Evolutionary conservation across 1,140 invertebrate genomes (phyloP), one percentile per base, ranked within the genome.

Genomic region (Macrobrachium nipponense): DNA sequence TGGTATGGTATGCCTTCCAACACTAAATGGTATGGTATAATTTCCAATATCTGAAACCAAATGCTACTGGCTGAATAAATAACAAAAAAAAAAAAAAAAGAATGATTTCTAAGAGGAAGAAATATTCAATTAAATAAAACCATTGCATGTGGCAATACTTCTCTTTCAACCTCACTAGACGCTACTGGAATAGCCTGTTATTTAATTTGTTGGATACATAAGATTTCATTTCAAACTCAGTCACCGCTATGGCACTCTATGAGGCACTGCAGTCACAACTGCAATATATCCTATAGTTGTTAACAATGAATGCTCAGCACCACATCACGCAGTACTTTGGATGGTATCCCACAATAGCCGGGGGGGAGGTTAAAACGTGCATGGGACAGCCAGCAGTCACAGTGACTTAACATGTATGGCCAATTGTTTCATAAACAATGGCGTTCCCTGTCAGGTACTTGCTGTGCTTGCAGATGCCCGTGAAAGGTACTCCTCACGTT

Each of bases 401-500:
- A 51, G 51, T 51, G 51, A 51, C 51, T 51, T 51, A 68, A 70
- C 80, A 81, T 43, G 66, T 81, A 51, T 36, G 23, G 70, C 51
- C 51, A 36, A 43, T 2, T 58, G 76, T 58, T 58, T 59, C 10
- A 23, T 78, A 20, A 23, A 7, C n/a, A 23, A 23, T 58, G 76
- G 44, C 60, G 76, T 23, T 59, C 44, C 58, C 15, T 44, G n/a
- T 44, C 58, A 59, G 76, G 44, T 44, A 44, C 59, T 18, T 14
- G 59, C n/a, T 17, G 58, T 14, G n/a, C 36, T 70, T 15, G 15
- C n/a, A 18, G 12, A 10, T 20, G 43, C 79, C 43, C 80, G 68
- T 15, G 85, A 79, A 23, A 87, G 70, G 62, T 80, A 87, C 12
- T 94, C 93, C 90, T 94, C 94, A 89, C 96, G 93, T 91, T 98